Percentiles rank a stretch among this genome's conserved stretches.
phyloP scores from a whole-genome alignment of 2,113 vertebrate genomes.

The Cercopithecus mona region DNA sequence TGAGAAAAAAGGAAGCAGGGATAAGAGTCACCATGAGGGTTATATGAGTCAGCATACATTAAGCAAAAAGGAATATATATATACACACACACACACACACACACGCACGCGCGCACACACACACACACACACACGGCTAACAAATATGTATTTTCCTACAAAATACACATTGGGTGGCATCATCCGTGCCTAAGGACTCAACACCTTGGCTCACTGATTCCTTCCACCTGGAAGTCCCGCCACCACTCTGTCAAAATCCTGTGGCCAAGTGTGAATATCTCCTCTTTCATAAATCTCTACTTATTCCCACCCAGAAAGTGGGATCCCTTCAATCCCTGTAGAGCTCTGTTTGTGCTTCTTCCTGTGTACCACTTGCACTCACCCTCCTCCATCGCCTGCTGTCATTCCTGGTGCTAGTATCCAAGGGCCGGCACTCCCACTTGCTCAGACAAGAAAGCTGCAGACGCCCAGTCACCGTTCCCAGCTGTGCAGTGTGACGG shows the following conservation, averaged over 20 bases:
- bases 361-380: too few relatives aligned
- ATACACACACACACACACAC: too few relatives aligned
- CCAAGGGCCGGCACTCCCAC: not conserved
- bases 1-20: not conserved
- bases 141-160: not conserved
- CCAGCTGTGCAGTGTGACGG: too few relatives aligned
- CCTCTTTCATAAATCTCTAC: not conserved
- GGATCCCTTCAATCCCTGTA: not conserved
- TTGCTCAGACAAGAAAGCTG: too few relatives aligned
- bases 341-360: not conserved
- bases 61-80: not conserved
- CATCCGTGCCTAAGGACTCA: not conserved
- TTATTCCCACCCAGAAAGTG: not conserved
- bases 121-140: too few relatives aligned
- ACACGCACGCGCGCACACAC: fast-evolving
- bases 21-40: not conserved
- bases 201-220: not conserved
- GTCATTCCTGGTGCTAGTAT: not conserved
- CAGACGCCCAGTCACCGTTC: not conserved
- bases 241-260: not conserved
- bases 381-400: not conserved
- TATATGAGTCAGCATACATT: not conserved
- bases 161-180: too few relatives aligned
- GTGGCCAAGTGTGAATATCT: not conserved
- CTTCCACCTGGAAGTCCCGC: not conserved